Evolutionary conservation across 2,797 vertebrate genomes (phyloP).

Genomic region (Neoniphon sammara): DNA sequence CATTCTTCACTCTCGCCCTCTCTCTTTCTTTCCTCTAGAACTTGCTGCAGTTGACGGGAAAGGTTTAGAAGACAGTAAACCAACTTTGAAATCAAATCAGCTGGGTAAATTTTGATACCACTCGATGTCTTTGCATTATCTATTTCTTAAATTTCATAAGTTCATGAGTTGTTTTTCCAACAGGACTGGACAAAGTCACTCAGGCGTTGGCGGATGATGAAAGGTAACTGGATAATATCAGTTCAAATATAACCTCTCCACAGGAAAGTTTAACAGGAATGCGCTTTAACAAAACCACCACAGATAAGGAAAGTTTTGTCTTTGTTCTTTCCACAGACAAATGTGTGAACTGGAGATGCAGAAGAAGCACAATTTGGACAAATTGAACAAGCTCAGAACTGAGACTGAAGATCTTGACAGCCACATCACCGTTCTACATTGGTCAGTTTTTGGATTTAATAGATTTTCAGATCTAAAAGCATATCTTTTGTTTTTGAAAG

Average conservation of each 20-base stretch:
- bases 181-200: conserved; percentile 73
- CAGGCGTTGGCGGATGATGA: conserved; percentile 63
- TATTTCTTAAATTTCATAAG: not conserved
- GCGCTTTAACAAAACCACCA: not conserved
- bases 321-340: conserved; percentile 66
- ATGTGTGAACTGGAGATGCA: conserved; percentile 71
- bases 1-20: not conserved
- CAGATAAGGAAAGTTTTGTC: not conserved
- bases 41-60: conserved; percentile 68
- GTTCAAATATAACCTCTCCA: not conserved
- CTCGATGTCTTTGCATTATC: not conserved
- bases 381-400: conserved; percentile 62
- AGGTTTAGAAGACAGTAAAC: conserved; percentile 53
- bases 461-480: not conserved
- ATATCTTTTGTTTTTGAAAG: not conserved
- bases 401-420: conserved; percentile 71
- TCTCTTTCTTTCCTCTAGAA: conserved; percentile 65
- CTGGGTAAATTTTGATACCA: conserved; percentile 61
- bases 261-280: not conserved
- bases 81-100: conserved; percentile 68
- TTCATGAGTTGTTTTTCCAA: conserved; percentile 6
- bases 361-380: conserved; percentile 59
- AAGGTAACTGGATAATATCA: conserved; percentile 60
- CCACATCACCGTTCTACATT: conserved; percentile 56
- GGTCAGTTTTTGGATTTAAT: conserved; percentile 56